Percentiles rank a stretch among this genome's conserved stretches.
Evolutionary conservation across 2,888 invertebrate genomes (phyloP).

Genomic region (Sinhomidia bicolor): DNA sequence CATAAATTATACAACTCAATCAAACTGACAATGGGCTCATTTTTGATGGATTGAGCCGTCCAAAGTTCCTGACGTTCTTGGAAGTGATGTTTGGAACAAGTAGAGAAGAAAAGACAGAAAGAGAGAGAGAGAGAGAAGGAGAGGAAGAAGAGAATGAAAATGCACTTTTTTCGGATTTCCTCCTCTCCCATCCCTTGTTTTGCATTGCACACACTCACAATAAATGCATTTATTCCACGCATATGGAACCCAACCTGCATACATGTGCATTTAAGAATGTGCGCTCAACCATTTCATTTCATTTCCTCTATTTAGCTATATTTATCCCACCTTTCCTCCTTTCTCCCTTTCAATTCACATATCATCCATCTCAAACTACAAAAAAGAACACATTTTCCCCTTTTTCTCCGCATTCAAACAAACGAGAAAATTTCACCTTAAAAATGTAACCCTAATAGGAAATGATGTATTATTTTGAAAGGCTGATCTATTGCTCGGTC

Average conservation of each 20-base stretch:
- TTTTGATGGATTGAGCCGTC: conserved; percentile 75
- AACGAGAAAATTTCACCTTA: not conserved
- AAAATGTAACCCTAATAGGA: not conserved
- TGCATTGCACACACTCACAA: conserved; percentile 1
- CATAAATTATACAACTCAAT: conserved; percentile 75
- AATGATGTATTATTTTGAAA: conserved; percentile 5
- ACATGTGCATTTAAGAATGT: not conserved
- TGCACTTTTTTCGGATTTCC: conserved; percentile 30
- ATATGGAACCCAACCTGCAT: too few relatives aligned
- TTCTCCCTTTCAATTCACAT: not conserved
- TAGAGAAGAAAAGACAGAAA: too few relatives aligned
- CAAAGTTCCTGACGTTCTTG: conserved; percentile 67
- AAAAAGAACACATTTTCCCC: not conserved
- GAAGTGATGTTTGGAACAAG: conserved; percentile 12
- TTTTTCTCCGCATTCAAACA: not conserved
- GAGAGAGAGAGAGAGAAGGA: too few relatives aligned
- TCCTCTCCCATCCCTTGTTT: not conserved
- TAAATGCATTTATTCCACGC: conserved; percentile 24
- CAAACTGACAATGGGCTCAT: conserved; percentile 71
- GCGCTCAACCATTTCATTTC: conserved; percentile 23
- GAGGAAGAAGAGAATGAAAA: conserved; percentile 33
- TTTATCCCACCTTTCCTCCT: not conserved
- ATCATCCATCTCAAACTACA: not conserved
- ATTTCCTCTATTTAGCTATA: not conserved
- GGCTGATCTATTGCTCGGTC: not conserved